A percentile compares a stretch with the other conserved stretches of the same genome.
phyloP scores from a whole-genome alignment of 2,113 vertebrate genomes.

The Charadrius vociferus region DNA sequence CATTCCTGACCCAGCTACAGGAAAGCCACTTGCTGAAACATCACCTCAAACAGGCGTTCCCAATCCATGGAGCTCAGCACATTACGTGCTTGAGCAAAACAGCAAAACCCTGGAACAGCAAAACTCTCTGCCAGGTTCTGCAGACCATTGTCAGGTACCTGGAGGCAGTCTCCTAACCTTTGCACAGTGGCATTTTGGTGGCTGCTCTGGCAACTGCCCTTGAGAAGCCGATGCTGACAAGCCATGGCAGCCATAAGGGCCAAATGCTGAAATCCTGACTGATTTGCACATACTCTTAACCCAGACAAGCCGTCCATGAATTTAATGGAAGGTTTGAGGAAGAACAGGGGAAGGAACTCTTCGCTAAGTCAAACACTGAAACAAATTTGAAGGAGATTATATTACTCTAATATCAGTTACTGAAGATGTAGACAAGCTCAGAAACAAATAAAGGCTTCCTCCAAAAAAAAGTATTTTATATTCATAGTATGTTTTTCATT shows the following conservation, averaged over 20 bases:
- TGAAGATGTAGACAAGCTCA: not conserved
- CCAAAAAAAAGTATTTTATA: not conserved
- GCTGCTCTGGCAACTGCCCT: not conserved
- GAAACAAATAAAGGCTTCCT: not conserved
- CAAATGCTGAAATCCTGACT: not conserved
- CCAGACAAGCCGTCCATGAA: not conserved
- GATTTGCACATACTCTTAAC: not conserved
- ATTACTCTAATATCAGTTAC: not conserved
- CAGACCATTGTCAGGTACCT: not conserved
- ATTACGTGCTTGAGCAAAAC: constrained; percentile 12
- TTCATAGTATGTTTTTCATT: not conserved
- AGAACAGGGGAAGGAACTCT: not conserved
- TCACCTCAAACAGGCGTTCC: constrained; percentile 34
- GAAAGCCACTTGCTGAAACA: constrained; percentile 52
- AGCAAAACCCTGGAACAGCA: not conserved
- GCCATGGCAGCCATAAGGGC: not conserved
- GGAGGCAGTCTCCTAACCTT: constrained; percentile 12
- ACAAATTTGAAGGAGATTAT: not conserved
- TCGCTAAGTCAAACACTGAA: not conserved
- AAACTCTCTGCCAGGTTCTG: constrained; percentile 32
- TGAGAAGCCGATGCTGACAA: not conserved
- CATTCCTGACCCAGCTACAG: constrained; percentile 2
- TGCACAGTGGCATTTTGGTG: not conserved
- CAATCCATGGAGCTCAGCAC: constrained; percentile 30
- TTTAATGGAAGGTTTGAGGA: not conserved